phyloP scores from a whole-genome alignment of 2,113 vertebrate species.

The Gavia stellata region DNA sequence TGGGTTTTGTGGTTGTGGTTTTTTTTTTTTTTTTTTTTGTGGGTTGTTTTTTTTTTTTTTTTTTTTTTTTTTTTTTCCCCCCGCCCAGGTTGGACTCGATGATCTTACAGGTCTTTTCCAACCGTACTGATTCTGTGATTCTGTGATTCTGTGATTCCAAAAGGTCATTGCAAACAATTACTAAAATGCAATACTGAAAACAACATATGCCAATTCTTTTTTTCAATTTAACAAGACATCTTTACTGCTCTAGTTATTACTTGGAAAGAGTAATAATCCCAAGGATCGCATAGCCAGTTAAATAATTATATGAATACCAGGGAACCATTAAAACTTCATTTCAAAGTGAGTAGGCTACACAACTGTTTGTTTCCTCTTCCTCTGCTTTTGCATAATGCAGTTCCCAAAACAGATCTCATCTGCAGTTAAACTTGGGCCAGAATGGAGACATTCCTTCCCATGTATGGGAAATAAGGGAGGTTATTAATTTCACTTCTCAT shows the following conservation, averaged over 20 bases:
- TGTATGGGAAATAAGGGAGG: neutral
- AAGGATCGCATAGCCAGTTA: neutral
- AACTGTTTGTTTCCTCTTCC: neutral
- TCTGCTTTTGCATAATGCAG: neutral
- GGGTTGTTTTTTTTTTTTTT: no score
- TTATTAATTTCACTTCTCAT: neutral
- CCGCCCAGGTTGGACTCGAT: no score
- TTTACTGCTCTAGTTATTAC: neutral
- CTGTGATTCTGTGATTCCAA: no score
- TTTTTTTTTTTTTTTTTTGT: no score
- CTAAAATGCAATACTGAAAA: neutral
- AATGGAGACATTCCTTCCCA: constrained; percentile 9
- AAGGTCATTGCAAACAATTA: constrained; percentile 42
- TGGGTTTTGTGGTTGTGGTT: no score
- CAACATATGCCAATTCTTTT: neutral
- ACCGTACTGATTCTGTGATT: no score
- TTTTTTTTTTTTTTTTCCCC: no score
- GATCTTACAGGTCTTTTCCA: no score
- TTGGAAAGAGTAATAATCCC: neutral
- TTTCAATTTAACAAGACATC: neutral
- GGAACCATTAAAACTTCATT: neutral
- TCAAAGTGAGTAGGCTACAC: neutral
- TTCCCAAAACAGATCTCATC: constrained; percentile 20
- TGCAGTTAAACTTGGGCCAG: neutral
- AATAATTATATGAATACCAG: neutral